Evolutionary conservation across 2,797 vertebrate species (phyloP).

Genomic region (Syngnathus acus): DNA sequence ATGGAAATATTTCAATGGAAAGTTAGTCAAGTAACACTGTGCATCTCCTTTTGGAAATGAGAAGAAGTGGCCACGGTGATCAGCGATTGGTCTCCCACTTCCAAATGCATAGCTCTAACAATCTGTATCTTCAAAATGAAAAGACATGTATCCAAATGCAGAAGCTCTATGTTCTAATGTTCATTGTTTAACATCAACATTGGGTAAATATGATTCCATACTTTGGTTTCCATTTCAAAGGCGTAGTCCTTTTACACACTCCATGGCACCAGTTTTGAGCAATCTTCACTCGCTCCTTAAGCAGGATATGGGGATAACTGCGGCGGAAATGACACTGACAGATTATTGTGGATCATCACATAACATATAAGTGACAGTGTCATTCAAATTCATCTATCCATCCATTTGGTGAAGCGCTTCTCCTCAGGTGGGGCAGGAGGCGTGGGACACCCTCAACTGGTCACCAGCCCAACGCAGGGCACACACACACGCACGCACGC

Average conservation of each 20-base stretch:
- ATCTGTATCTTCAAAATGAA: constrained; percentile 15
- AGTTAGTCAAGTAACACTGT: neutral
- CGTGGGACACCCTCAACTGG: too few relatives aligned
- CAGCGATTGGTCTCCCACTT: neutral
- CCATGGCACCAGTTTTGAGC: constrained; percentile 87
- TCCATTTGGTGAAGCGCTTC: too few relatives aligned
- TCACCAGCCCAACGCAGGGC: too few relatives aligned
- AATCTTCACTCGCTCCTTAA: constrained; percentile 86
- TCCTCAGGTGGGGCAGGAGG: too few relatives aligned
- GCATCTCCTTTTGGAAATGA: neutral
- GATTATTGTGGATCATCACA: neutral
- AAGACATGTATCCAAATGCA: neutral
- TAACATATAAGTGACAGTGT: too few relatives aligned
- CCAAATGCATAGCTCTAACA: too few relatives aligned
- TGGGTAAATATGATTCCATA: constrained; percentile 54
- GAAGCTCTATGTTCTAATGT: neutral
- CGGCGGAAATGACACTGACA: constrained; percentile 7
- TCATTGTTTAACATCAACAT: neutral
- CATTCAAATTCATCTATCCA: neutral
- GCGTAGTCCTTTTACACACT: constrained; percentile 67
- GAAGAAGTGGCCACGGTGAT: neutral
- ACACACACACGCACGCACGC: too few relatives aligned
- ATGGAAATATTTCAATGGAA: constrained; percentile 1
- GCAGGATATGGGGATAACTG: constrained; percentile 73
- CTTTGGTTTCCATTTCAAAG: constrained; percentile 92